These are phyloP conservation scores for Cyanistes caeruleus DNA, from an alignment of 2,113 vertebrate genomes.

Conservation along the genomic window DNA sequence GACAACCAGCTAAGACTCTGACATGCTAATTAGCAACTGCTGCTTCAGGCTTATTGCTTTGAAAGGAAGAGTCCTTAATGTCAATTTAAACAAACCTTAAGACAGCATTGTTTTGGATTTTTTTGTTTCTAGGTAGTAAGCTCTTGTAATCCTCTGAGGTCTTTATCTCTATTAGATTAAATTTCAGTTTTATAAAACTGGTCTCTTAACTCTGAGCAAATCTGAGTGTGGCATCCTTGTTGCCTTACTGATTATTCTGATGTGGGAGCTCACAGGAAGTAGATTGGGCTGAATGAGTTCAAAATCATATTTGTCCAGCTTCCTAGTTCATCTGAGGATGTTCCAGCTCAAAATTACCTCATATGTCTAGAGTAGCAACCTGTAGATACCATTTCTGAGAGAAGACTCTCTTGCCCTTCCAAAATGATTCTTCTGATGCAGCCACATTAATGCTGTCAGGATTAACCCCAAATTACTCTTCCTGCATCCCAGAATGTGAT, in stretches of 20 bases:
- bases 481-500: background rate
- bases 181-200: background rate
- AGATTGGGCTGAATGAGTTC: background rate
- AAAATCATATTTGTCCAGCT: conserved; percentile 1
- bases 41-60: background rate
- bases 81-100: background rate
- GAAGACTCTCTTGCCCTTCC: background rate
- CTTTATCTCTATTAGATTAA: background rate
- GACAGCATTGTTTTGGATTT: fast-evolving
- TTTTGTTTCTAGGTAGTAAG: background rate
- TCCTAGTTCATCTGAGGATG: background rate
- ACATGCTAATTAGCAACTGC: conserved; percentile 12
- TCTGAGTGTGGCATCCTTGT: background rate
- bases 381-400: background rate
- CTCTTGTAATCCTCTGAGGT: background rate
- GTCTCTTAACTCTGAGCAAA: background rate
- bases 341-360: background rate
- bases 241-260: background rate
- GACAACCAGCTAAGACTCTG: background rate
- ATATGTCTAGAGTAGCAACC: background rate
- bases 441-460: background rate
- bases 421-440: background rate
- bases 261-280: background rate
- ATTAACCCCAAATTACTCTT: background rate
- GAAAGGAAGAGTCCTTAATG: background rate